Percentiles rank a stretch among this genome's conserved stretches.
Conservation (phyloP, 2,797 vertebrate species). For the Gymnoscopelus braueri region DNA sequence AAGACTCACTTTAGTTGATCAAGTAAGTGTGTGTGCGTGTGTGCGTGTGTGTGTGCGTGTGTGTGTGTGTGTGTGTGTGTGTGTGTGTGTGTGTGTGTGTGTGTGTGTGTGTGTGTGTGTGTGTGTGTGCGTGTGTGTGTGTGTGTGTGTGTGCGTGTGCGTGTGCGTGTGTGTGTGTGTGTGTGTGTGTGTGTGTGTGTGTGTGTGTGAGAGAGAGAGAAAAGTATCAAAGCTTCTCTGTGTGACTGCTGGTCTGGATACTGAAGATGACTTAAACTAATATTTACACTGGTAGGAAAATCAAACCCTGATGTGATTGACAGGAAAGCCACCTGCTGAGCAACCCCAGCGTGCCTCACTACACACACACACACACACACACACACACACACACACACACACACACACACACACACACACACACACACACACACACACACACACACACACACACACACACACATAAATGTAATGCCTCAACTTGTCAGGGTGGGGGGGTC, state of each 20-base stretch:
- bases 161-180: not conserved
- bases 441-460: no score
- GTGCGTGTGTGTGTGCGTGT: not conserved
- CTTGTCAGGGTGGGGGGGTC: no score
- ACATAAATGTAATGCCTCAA: no score
- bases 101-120: not conserved
- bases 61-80: not conserved
- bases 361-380: conserved; percentile 25
- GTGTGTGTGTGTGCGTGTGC: not conserved
- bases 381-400: not conserved
- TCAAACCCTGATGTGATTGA: conserved; percentile 41
- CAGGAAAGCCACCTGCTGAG: conserved; percentile 38
- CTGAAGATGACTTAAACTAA: conserved; percentile 44
- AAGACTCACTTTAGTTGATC: no score
- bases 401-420: not conserved
- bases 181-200: not conserved
- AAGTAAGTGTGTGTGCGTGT: no score
- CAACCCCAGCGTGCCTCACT: not conserved
- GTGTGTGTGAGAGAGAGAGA: not conserved
- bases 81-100: not conserved
- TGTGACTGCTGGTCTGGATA: conserved; percentile 12
- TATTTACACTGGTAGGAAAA: conserved; percentile 46
- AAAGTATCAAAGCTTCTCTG: no score
- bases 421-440: no score
- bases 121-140: not conserved